Conservation (phyloP, 2,113 vertebrate species). For the Chrysemys picta region DNA sequence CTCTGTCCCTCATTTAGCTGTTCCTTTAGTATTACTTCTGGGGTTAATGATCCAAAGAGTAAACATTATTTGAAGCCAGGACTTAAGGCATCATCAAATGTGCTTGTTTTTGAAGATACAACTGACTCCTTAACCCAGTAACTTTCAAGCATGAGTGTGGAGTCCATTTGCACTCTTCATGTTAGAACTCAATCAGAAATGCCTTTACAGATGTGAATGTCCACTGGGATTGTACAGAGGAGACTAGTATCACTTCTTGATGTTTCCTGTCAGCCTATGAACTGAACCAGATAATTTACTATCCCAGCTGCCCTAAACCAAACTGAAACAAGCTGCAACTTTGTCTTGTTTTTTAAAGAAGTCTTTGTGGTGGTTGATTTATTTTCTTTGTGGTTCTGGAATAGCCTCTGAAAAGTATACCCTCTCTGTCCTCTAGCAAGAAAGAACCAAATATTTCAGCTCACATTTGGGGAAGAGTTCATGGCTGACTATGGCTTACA, state of each 20-base stretch:
- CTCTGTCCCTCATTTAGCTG: background rate
- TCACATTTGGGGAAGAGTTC: background rate
- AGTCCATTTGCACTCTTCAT: background rate
- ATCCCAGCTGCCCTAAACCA: background rate
- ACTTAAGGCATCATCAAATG: background rate
- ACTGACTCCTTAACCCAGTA: background rate
- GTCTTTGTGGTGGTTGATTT: background rate
- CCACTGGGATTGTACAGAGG: background rate
- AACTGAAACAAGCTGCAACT: background rate
- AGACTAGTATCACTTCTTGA: background rate
- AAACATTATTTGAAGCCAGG: background rate
- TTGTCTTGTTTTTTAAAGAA: background rate
- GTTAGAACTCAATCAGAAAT: background rate
- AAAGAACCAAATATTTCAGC: background rate
- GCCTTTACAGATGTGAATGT: background rate
- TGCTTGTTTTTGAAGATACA: background rate
- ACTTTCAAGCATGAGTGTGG: background rate
- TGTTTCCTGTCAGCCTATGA: background rate
- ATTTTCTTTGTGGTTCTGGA: background rate
- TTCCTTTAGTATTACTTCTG: background rate
- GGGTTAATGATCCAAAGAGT: background rate
- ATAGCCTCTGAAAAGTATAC: background rate
- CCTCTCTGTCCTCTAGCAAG: background rate
- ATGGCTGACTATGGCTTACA: background rate
- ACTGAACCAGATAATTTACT: background rate